Conservation (phyloP, 2,113 vertebrate species). For the Ahaetulla prasina region DNA sequence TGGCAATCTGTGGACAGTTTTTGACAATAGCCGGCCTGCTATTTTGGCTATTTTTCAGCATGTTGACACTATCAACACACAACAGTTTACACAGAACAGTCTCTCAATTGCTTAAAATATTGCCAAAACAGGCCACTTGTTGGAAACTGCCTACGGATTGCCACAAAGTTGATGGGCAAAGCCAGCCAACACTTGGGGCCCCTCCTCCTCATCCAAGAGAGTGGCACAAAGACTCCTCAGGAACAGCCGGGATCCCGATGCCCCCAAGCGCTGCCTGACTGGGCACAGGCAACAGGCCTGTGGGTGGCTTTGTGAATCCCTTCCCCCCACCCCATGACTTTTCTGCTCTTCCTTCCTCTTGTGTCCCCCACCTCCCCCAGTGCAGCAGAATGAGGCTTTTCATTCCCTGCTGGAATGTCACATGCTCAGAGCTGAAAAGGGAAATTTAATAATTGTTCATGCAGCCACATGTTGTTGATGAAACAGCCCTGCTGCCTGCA, state of each 20-base stretch:
- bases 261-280: background rate
- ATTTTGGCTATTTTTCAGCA: background rate
- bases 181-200: no score
- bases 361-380: background rate
- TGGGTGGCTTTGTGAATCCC: background rate
- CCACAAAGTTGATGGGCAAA: no score
- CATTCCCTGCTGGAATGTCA: background rate
- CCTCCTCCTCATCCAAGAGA: background rate
- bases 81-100: background rate
- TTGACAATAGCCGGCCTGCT: no score
- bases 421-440: background rate
- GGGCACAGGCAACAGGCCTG: background rate
- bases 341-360: no score
- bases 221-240: background rate
- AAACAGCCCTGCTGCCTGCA: background rate
- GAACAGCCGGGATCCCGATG: background rate
- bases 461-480: no score
- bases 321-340: background rate
- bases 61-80: background rate
- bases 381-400: background rate
- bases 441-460: background rate
- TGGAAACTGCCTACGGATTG: no score
- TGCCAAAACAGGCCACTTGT: background rate
- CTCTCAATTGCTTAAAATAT: background rate
- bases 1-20: background rate